Evolutionary conservation across 2,888 invertebrate genomes (phyloP), one percentile per base, ranked within the genome.

Genomic region (Aproaerema taeniolella): DNA sequence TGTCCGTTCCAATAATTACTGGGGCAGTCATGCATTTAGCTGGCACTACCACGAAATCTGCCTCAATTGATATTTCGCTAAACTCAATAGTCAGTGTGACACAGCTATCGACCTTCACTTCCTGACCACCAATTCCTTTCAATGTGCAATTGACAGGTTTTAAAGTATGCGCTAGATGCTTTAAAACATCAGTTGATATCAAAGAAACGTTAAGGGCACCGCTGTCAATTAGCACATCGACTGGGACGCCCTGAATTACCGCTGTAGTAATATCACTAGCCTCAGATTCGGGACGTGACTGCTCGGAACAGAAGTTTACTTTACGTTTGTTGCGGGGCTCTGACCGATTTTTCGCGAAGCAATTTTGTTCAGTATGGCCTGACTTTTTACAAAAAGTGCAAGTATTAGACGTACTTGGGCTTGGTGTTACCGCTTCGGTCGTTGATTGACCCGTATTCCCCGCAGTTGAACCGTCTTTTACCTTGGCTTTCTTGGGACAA

Each of bases 1-100:
- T 32, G 13, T 51, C 47, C 0, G 46, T 48, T n/a, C 47, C 47
- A 1, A 52, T 43, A 2, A 48, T 41, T 11, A 49, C 31, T 0
- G 48, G 43, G 1, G 44, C 26, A 7, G 32, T 42, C 39, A 47
- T 49, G 24, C 13, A 47, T 39, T 44, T 5, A 2, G 10, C 10
- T 5, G 32, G 32, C 12, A 53, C 50, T 0, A 51, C 39, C 8
- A 45, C 12, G 7, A 52, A 42, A 41, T 52, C 50, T 5, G 36
- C 43, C 7, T 51, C 50, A 2, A 51, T 10, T 1, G 46, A 35
- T 2, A 50, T 45, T 7, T 43, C 31, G 7, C 10, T n/a, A 25
- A 50, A 45, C 15, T 50, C 46, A 0, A 50, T 12, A 3, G 39
- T 39, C 2, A 47, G 9, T n/a, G 43, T 49, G 1, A 49, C 42